Percentiles rank a stretch among this genome's conserved stretches.
Evolutionary conservation across 2,888 invertebrate species (phyloP).

Genomic region (Acanthopleura granulata): DNA sequence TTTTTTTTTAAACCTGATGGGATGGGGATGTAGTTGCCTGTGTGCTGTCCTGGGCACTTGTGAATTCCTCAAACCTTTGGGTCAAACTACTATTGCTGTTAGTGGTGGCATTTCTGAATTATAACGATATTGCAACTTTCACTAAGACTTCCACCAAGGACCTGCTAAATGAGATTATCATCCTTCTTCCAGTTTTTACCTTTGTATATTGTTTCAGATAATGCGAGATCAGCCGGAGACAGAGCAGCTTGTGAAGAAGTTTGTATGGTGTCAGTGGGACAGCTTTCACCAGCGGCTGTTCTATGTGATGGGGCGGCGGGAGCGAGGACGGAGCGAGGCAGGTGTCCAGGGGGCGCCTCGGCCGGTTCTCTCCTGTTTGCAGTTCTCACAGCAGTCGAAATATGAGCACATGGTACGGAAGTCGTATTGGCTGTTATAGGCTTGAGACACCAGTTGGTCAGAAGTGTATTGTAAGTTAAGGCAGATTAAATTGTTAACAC

Average conservation of each 20-base stretch:
- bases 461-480: too few species aligned
- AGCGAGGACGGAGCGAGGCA: constrained; percentile 25
- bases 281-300: constrained; percentile 51
- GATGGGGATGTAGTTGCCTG: too few species aligned
- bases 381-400: constrained; percentile 48
- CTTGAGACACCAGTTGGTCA: too few species aligned
- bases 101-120: too few species aligned
- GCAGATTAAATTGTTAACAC: too few species aligned
- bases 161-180: too few species aligned
- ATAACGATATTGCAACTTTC: background rate
- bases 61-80: too few species aligned
- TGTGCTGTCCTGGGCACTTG: too few species aligned
- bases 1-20: too few species aligned
- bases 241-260: constrained; percentile 56
- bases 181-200: background rate
- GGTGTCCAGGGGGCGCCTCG: constrained; percentile 20
- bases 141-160: background rate
- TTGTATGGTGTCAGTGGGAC: constrained; percentile 65
- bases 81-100: too few species aligned
- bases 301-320: constrained; percentile 48
- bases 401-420: constrained; percentile 53
- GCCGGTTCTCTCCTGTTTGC: constrained; percentile 48
- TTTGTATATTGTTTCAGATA: constrained; percentile 41
- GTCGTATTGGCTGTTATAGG: constrained; percentile 1
- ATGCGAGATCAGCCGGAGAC: constrained; percentile 62